Base-by-base conservation (phyloP, 2,113 vertebrate genomes). In the Enhydra lutris region DNA sequence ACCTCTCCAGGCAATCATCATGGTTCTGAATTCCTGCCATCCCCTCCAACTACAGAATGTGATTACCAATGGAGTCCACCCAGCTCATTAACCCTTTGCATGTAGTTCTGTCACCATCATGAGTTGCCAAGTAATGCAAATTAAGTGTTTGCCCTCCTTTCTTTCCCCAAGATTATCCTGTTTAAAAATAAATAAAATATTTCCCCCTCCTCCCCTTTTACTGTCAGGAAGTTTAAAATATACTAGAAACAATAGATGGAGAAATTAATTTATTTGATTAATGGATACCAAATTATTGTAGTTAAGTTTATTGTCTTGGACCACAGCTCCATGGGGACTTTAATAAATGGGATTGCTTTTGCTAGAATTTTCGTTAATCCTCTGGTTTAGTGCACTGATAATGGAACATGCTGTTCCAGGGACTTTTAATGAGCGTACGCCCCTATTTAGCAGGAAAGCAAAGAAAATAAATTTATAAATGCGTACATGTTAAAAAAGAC, bases 321-420 rank as follows among this genome's bases (percentile, higher is more conserved):
- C 92, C 63, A 81, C 76, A 90, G 71, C 42, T 91, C 81, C 63
- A 55, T 18, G 31, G 87, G 65, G 94, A 90, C 36, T 50, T 94
- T 97, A 96, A 96, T 97, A 97, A 94, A 95, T 91, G 59, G 80
- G 94, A 94, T 88, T 90, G 84, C 76, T 96, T 94, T 96, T 85
- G 80, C 95, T 95, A 78, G 92, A 92, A 87, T 95, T 79, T 94
- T 97, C 7, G 13, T 94, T 96, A 97, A 97, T 96, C 92, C 97
- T 94, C 74, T 82, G 95, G 94, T 73, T 95, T 88, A 95, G 94
- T 17, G 69, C 12, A 26, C 69, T 91, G 80, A 42, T 63, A 96
- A 93, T 55, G 93, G 94, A 95, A 57, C 84, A 87, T 15, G 36
- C 76, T 52, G 34, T 93, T 92, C 89, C 63, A 57, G 47, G 63